Conservation (phyloP, 2,888 invertebrate genomes). For the Leucophenga montana region DNA sequence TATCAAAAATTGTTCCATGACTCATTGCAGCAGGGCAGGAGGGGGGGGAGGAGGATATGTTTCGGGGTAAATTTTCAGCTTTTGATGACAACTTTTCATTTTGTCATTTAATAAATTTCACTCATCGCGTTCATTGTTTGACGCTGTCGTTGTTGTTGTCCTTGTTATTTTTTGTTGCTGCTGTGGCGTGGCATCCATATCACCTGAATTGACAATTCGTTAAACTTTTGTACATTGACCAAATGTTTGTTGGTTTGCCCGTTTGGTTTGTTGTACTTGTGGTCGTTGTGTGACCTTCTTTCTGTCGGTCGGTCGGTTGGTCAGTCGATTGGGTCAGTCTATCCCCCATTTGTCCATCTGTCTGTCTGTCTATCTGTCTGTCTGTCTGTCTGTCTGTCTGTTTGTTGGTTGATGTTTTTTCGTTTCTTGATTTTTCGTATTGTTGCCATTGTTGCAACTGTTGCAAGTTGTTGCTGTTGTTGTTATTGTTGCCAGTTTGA, state of each 20-base stretch:
- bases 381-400: not conserved
- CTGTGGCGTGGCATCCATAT: slow-evolving; percentile 47
- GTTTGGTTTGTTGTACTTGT: slow-evolving; percentile 10
- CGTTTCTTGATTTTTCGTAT: slow-evolving; percentile 28
- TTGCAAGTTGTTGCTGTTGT: slow-evolving; percentile 43
- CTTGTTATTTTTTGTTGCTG: slow-evolving; percentile 60
- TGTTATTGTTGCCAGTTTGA: slow-evolving; percentile 50
- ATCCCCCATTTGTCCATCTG: not conserved
- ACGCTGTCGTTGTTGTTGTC: slow-evolving; percentile 31
- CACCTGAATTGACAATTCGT: too few species aligned
- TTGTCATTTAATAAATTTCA: slow-evolving; percentile 65
- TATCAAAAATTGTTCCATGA: not conserved
- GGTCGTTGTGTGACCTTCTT: not conserved
- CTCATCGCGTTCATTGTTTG: not conserved
- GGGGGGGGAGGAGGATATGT: too few species aligned
- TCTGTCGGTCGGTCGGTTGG: not conserved
- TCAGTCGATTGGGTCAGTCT: too few species aligned
- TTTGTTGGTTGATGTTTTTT: not conserved
- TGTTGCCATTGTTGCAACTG: slow-evolving; percentile 32
- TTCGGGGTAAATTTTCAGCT: not conserved
- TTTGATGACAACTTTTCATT: slow-evolving; percentile 60
- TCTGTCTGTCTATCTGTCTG: not conserved
- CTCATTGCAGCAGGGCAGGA: not conserved
- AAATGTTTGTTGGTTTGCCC: slow-evolving; percentile 21
- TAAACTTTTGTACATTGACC: too few species aligned